Conservation (phyloP, 2,113 vertebrate genomes). For the Brachyhypopomus occidentalis region DNA sequence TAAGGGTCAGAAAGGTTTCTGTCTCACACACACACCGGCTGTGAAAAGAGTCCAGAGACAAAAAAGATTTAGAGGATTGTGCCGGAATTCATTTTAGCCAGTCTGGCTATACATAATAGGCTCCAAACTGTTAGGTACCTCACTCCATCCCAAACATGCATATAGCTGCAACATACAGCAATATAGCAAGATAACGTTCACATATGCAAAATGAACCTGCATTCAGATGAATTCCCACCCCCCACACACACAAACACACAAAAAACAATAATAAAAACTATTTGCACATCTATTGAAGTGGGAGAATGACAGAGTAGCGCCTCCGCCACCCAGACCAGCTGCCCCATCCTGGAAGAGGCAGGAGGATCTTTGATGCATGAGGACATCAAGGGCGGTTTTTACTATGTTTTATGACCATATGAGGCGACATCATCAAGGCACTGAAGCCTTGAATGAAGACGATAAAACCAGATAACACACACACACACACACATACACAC, state of each 20-base stretch:
- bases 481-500: too few species aligned
- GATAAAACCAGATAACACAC: conserved; percentile 59
- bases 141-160: background rate
- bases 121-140: background rate
- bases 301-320: background rate
- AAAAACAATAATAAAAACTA: background rate
- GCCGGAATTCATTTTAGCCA: background rate
- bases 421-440: conserved; percentile 40
- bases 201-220: too few species aligned
- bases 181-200: background rate
- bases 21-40: conserved; percentile 35
- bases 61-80: conserved; percentile 23
- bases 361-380: background rate
- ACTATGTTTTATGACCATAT: conserved; percentile 24
- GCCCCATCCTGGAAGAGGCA: too few species aligned
- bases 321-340: too few species aligned
- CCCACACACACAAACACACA: background rate
- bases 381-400: conserved; percentile 1
- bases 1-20: conserved; percentile 42
- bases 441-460: conserved; percentile 22
- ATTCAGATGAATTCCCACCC: background rate
- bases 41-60: conserved; percentile 40
- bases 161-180: background rate
- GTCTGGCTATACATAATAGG: background rate
- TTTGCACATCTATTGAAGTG: background rate